Evolutionary conservation across 2,113 vertebrate genomes (phyloP), one percentile per base, ranked within the genome.

Genomic region (Chelonoidis abingdonii): DNA sequence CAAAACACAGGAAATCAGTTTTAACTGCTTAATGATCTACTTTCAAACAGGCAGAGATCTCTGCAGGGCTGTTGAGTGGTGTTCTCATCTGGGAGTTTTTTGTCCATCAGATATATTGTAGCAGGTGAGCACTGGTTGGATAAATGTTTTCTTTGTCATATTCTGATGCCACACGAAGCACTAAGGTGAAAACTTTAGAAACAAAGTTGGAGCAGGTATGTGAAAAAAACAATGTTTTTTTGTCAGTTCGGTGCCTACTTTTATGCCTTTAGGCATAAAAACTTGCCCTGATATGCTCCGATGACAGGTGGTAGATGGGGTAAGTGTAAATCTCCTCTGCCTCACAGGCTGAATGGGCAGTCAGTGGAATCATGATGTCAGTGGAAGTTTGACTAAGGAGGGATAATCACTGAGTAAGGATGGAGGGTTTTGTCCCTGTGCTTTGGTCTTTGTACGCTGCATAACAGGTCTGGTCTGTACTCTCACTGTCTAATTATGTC

Each of bases 41-140:
- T 49, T 87, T 81, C 52, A 41, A 35, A 69, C 27, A 52, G 65
- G 50, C 82, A 54, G 78, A 25, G 21, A 11, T 41, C 10, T 72
- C 1, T 6, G 14, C 10, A 14, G 50, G 69, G 17, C 44, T 72
- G 54, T 25, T 29, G 44, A 7, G 1, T 27, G 41, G 2, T 7
- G 25, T 2, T 1, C 8, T 25, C 8, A 27, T 44, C 35, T 10
- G 2, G 82, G 57, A 11, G 5, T 29, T 10, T 4, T 41, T 27
- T 2, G 3, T 2, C 14, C 10, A 4, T 80, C 3, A 0, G 17
- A 0, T 1, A 0, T 0, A 2, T 11, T 41, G 47, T 6, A 16
- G 47, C 5, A 35, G 3, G 6, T 80, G 0, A 1, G 25, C 10
- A 8, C 38, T 1, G 31, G 27, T 3, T n/a, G 50, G 50, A 3